Base-by-base conservation (phyloP, 2,113 vertebrate species). In the Ageneiosus marmoratus region DNA sequence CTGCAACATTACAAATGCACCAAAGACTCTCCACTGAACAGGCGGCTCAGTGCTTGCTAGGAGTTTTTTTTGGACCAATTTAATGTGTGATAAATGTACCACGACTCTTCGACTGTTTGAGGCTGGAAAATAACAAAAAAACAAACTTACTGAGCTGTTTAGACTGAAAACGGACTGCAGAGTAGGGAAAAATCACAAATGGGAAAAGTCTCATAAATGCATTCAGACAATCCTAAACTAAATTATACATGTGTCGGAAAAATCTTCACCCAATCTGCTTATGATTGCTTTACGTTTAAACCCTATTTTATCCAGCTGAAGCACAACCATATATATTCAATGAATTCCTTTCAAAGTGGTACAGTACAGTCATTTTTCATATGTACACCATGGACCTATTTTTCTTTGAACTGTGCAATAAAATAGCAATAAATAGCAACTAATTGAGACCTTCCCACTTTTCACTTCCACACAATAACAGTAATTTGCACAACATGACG, bases 71-170 rank as follows among this genome's bases (percentile, higher is more conserved):
- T 22, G 41, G 51, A 60, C 53, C 53, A 58, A 58, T 84, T 62
- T 79, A 79, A 72, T 1, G 34, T 56, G 32, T 83, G 62, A 83
- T 77, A 58, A 83, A 56, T 67, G 74, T 22, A 67, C 46, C 48
- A 24, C 37, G 62, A 69, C 50, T 67, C 62, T 55, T 29, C n/a
- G 41, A 79, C 37, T 48, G 16, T 69, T 60, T 83, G 53, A 53
- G 13, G 5, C 37, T 5, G 2, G 73, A 11, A 5, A 11, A 6
- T 10, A 3, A 37, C 0, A 65, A 13, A 44, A 46, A 70, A 70
- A 0, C 62, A 77, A 77, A 83, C 48, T 67, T 46, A 60, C 58
- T n/a, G 10, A 83, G 62, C 74, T 75, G 50, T 51, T 62, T 9
- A 41, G 44, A n/a, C 29, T 58, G 20, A 51, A 82, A 53, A 51